Evolutionary conservation across 2,888 invertebrate species (phyloP).

Genomic region (Synanthedon tipuliformis): DNA sequence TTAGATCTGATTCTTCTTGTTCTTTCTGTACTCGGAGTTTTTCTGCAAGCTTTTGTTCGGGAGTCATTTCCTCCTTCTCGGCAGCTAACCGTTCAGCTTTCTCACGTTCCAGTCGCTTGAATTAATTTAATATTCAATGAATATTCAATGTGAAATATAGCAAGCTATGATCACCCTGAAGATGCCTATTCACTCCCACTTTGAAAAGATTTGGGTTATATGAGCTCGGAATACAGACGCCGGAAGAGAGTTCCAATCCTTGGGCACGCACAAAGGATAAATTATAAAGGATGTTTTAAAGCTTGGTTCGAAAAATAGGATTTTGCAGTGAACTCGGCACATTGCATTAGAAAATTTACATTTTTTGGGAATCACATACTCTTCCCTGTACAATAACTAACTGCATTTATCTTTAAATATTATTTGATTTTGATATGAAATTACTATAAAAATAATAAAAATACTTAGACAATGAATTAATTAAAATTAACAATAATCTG

Average conservation of each 20-base stretch:
- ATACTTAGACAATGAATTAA: too few relatives aligned
- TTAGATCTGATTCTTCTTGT: conserved; percentile 89
- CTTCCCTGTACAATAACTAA: neutral
- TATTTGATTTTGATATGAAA: neutral
- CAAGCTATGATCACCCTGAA: too few relatives aligned
- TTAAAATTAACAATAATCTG: too few relatives aligned
- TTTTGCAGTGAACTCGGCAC: too few relatives aligned
- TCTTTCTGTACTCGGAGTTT: conserved; percentile 83
- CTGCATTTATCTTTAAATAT: neutral
- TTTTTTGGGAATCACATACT: neutral
- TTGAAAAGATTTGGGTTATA: too few relatives aligned
- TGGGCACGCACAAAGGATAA: too few relatives aligned
- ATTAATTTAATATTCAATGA: conserved; percentile 9
- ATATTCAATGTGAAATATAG: neutral
- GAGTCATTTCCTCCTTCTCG: conserved; percentile 74
- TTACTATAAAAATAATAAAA: neutral
- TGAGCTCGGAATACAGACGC: too few relatives aligned
- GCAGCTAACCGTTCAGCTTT: conserved; percentile 71
- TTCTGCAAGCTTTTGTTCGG: conserved; percentile 82
- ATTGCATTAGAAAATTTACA: too few relatives aligned
- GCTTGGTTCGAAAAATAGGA: neutral
- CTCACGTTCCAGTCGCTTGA: conserved; percentile 71
- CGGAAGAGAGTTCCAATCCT: too few relatives aligned
- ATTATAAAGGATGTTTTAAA: neutral
- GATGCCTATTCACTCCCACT: too few relatives aligned